Evolutionary conservation across 2,888 invertebrate genomes (phyloP).

Genomic region (Malthinus flaveolus): DNA sequence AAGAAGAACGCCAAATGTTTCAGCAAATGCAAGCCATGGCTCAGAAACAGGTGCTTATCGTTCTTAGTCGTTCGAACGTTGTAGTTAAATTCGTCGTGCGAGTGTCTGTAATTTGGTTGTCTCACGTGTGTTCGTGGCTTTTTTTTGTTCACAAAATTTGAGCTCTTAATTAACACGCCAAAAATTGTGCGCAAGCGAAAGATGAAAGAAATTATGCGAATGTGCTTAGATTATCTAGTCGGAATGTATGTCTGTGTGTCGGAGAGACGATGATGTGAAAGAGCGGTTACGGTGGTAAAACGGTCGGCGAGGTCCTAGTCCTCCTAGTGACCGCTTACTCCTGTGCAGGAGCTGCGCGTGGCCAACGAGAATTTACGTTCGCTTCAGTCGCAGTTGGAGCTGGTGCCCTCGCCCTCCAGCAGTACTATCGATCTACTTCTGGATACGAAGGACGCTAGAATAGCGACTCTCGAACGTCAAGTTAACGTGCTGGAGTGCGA

Average conservation of each 20-base stretch:
- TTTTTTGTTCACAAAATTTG: conserved; percentile 3
- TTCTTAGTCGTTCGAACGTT: conserved; percentile 10
- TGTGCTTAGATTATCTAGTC: neutral
- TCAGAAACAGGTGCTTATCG: conserved; percentile 84
- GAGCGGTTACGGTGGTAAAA: conserved; percentile 37
- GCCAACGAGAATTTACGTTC: conserved; percentile 83
- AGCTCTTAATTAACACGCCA: neutral
- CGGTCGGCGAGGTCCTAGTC: conserved; percentile 29
- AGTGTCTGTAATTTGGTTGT: conserved; percentile 15
- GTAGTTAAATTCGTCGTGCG: conserved; percentile 16
- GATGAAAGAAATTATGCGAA: no score
- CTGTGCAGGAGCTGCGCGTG: conserved; percentile 77
- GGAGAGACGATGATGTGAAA: conserved; percentile 15
- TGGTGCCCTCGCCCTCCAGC: conserved; percentile 66
- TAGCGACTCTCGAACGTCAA: conserved; percentile 85
- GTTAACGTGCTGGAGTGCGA: conserved; percentile 79
- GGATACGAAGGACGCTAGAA: conserved; percentile 85
- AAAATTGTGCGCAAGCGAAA: no score
- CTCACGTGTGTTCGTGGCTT: neutral
- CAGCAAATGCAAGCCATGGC: conserved; percentile 97
- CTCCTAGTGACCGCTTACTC: conserved; percentile 26
- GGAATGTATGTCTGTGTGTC: conserved; percentile 6
- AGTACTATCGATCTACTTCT: conserved; percentile 78
- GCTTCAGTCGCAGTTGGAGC: conserved; percentile 79
- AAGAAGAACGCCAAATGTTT: conserved; percentile 94